Evolutionary conservation across 2,888 invertebrate species (phyloP).

Genomic region (Alloplasta piceator): DNA sequence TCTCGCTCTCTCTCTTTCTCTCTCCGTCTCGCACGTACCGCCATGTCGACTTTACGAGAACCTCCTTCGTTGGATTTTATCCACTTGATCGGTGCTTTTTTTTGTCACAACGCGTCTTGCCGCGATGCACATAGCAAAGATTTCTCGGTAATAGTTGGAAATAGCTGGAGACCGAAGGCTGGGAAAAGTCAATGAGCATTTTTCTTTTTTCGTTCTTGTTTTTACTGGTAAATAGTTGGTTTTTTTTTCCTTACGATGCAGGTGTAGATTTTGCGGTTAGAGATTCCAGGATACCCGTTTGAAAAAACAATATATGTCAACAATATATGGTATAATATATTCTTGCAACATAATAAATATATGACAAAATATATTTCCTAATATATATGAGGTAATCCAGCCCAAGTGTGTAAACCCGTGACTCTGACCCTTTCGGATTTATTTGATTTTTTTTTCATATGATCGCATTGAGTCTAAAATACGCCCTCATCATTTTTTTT

Average conservation of each 20-base stretch:
- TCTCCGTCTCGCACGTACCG: conserved; percentile 25
- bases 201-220: conserved; percentile 20
- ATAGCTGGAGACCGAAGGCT: conserved; percentile 34
- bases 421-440: too few relatives aligned
- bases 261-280: too few relatives aligned
- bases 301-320: too few relatives aligned
- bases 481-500: too few relatives aligned
- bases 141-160: conserved; percentile 43
- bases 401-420: too few relatives aligned
- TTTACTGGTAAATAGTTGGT: neutral
- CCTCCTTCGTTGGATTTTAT: conserved; percentile 48
- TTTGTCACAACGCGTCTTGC: neutral
- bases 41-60: conserved; percentile 28
- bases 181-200: conserved; percentile 28
- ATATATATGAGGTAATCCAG: too few relatives aligned
- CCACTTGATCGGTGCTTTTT: conserved; percentile 20
- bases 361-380: too few relatives aligned
- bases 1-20: conserved; percentile 1
- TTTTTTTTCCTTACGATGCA: neutral
- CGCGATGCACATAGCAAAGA: conserved; percentile 22
- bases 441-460: too few relatives aligned
- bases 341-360: too few relatives aligned
- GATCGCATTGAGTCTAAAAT: too few relatives aligned
- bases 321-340: too few relatives aligned
- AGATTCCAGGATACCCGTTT: too few relatives aligned